Base-by-base conservation (phyloP, 2,888 invertebrate species). In the Eubasilissa splendida region DNA sequence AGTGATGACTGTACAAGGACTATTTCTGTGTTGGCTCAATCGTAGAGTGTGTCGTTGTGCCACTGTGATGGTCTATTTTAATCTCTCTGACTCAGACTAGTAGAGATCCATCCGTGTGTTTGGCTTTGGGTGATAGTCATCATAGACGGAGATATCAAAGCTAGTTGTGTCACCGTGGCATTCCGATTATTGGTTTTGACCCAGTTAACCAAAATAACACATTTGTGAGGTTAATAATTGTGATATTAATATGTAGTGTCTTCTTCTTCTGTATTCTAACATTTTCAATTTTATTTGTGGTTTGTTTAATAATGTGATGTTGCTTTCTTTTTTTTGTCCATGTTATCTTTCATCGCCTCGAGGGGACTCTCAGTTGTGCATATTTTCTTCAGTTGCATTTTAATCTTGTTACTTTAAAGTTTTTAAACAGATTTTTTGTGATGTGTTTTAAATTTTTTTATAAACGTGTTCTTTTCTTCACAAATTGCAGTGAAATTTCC, bases 101-200 rank as follows among this genome's bases (percentile, higher is more conserved):
- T 14, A 52, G 71, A 71, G 71, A 71, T 56, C 31, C 56, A 71
- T 56, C 71, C 71, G 4, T 66, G 71, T 71, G 71, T 71, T 71
- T 71, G 22, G 71, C 71, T 71, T 56, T 33, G 14, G 71, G 11
- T 31, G 71, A 71, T 71, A 71, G 71, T 71, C 56, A 31, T 63
- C 60, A 53, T 22, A 22, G 22, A 1, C 76, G 42, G 63, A 66
- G 70, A 56, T 77, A 54, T 71, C 78, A 31, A 12, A 33, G 77
- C 42, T 66, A 52, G 68, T 76, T 77, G 22, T 22, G 77, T 76
- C 80, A 66, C 74, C 59, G 70, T 76, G 58, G 66, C 77, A 80
- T 77, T 77, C 80, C 76, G 65, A 77, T 58, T 53, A 54, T 76
- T 81, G 81, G 75, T 81, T 75, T 81, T 81, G 78, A 81, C 81